phyloP scores from a whole-genome alignment of 92 coral and sea anemone genomes.

The Montipora capitata region DNA sequence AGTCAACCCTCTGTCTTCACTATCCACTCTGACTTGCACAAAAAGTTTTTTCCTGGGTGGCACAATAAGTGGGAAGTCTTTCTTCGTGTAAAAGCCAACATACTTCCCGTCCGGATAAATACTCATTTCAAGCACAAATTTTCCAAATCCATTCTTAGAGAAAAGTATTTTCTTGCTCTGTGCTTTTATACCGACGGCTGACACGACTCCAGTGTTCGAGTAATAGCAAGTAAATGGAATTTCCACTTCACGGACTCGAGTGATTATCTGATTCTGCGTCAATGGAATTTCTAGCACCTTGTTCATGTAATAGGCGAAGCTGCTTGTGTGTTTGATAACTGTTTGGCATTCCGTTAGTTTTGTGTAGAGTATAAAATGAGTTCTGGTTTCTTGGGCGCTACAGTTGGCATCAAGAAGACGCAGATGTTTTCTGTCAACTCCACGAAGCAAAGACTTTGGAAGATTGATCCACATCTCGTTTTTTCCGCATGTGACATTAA shows the following conservation, averaged over 20 bases:
- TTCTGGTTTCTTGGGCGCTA: constrained; percentile 45
- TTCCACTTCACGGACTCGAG: constrained; percentile 55
- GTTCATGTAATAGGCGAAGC: constrained; percentile 24
- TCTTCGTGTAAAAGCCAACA: constrained; percentile 1
- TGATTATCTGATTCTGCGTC: constrained; percentile 18
- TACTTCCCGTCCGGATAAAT: constrained; percentile 35
- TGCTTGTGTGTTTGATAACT: constrained; percentile 8
- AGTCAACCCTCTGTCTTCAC: constrained; percentile 22
- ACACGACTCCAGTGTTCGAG: constrained; percentile 53
- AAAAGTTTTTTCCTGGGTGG: not conserved
- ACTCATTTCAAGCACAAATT: constrained; percentile 39
- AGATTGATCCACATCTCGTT: constrained; percentile 57
- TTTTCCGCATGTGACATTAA: constrained; percentile 35
- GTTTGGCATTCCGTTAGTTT: constrained; percentile 43
- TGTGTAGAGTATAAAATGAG: constrained; percentile 38
- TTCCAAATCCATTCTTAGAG: constrained; percentile 35
- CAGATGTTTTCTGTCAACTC: constrained; percentile 41
- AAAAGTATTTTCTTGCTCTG: constrained; percentile 47
- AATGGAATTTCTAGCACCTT: constrained; percentile 35
- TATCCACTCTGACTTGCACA: constrained; percentile 26
- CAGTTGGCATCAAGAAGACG: constrained; percentile 39
- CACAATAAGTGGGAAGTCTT: constrained; percentile 40
- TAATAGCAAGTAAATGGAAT: constrained; percentile 53
- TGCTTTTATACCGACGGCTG: constrained; percentile 30
- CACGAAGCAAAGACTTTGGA: constrained; percentile 29